Percentiles rank a stretch among this genome's conserved stretches.
These are phyloP conservation scores for Melospiza georgiana DNA, from an alignment of 2,113 vertebrate genomes.

Conservation along the genomic window DNA sequence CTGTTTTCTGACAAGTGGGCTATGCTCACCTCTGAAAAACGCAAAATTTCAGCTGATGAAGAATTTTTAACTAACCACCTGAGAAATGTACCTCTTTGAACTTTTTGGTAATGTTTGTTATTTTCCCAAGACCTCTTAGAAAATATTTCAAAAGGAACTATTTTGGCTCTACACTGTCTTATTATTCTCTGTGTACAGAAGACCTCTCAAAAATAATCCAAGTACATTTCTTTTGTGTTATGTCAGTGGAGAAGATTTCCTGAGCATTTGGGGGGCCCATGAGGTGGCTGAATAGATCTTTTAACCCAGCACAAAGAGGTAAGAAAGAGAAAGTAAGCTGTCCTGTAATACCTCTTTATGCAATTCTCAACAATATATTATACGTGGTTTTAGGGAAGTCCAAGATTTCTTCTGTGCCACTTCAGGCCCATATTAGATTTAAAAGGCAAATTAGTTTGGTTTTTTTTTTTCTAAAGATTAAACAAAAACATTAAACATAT, in stretches of 20 bases:
- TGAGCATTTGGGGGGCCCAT: neutral
- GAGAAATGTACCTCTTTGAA: neutral
- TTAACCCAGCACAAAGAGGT: neutral
- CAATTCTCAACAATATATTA: neutral
- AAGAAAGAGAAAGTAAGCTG: neutral
- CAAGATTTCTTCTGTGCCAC: neutral
- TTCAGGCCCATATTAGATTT: neutral
- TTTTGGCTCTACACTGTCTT: neutral
- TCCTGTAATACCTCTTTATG: neutral
- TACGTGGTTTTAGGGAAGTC: neutral
- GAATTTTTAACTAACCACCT: neutral
- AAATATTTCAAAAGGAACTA: neutral
- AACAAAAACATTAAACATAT: conserved; percentile 42
- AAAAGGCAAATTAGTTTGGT: neutral
- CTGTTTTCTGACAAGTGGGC: neutral
- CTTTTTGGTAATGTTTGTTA: neutral
- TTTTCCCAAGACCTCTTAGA: neutral
- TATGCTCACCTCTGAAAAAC: neutral
- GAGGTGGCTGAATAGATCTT: neutral
- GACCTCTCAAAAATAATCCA: neutral
- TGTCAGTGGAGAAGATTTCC: neutral
- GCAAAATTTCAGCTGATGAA: neutral
- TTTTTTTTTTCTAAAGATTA: neutral
- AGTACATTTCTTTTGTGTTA: neutral
- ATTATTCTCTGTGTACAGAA: neutral